These are phyloP conservation scores for Gadopsis bispinosus DNA, from an alignment of 2,797 vertebrate species.

Conservation along the genomic window DNA sequence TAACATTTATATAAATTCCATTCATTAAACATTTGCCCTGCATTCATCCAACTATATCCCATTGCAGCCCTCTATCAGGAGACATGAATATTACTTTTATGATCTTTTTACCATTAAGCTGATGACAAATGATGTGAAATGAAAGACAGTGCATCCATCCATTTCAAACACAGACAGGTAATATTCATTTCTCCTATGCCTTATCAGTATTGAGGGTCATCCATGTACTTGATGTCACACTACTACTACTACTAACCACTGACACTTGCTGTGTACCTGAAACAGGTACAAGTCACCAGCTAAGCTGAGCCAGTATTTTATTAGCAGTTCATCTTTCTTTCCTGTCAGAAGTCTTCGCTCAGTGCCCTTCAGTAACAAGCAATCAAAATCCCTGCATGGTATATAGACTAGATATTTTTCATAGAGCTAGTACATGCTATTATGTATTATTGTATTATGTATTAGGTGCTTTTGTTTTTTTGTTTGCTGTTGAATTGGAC, in stretches of 20 bases:
- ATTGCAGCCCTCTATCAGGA: neutral
- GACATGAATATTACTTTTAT: neutral
- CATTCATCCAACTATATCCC: neutral
- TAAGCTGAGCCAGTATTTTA: slow-evolving; percentile 22
- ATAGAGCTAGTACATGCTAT: neutral
- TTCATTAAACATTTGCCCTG: too few species aligned
- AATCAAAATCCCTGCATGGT: neutral
- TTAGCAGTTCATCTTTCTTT: slow-evolving; percentile 22
- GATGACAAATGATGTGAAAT: neutral
- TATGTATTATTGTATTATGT: slow-evolving; percentile 14
- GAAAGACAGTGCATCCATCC: neutral
- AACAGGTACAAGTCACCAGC: slow-evolving; percentile 22
- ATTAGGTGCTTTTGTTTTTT: slow-evolving; percentile 15
- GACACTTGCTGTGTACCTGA: slow-evolving; percentile 36
- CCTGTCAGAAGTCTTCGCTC: neutral
- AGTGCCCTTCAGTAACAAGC: slow-evolving; percentile 14
- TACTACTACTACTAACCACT: slow-evolving; percentile 16
- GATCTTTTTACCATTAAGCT: neutral
- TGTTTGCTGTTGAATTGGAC: slow-evolving; percentile 26
- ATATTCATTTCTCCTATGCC: neutral
- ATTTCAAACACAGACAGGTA: neutral
- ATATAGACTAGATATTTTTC: neutral
- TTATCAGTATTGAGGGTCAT: neutral
- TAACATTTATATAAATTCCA: neutral
- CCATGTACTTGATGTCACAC: neutral